Evolutionary conservation across 2,888 invertebrate genomes (phyloP), one percentile per base, ranked within the genome.

Genomic region (Platerodrilus igneus): DNA sequence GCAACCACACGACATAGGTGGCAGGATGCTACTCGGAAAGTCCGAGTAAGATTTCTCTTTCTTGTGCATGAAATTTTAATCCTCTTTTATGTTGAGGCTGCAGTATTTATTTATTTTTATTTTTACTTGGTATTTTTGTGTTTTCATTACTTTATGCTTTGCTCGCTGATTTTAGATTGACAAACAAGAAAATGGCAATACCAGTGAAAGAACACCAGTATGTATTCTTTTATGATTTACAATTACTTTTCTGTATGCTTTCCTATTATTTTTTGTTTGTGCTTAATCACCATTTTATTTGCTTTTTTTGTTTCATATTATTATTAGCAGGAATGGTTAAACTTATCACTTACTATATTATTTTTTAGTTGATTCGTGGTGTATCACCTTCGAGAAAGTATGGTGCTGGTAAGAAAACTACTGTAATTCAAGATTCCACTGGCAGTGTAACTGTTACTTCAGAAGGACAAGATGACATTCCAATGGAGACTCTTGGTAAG

Each of bases 1-100:
- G 58, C 58, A 37, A 66, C 68, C 21, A 60, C 64, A 36, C 62
- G 62, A 56, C 78, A 78, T 60, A 77, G 77, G 61, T 82, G 83
- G 81, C 78, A 75, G 62, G 76, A 66, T 50, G 80, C 80, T 66
- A 79, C 83, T 64, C 80, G 82, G 61, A 83, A 79, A 78, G 81
- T 82, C 68, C 79, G 81, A 76, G 83, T 85, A 83, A 82, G 83
- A 52, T 32, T 41, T 36, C 32, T 19, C 31, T 32, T 27, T 19
- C 7, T 10, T 18, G 13, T 18, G n/a, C n/a, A n/a, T n/a, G n/a
- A n/a, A n/a, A n/a, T 32, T 16, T 22, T 19, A 14, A 25, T 3
- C 11, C 13, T 26, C 14, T 10, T 8, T 10, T 14, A 11, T 4
- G 4, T 5, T 25, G 22, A 11, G 19, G n/a, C 22, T 32, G 22